Evolutionary conservation across 2,113 vertebrate genomes (phyloP).

Genomic region (Columbina picui): DNA sequence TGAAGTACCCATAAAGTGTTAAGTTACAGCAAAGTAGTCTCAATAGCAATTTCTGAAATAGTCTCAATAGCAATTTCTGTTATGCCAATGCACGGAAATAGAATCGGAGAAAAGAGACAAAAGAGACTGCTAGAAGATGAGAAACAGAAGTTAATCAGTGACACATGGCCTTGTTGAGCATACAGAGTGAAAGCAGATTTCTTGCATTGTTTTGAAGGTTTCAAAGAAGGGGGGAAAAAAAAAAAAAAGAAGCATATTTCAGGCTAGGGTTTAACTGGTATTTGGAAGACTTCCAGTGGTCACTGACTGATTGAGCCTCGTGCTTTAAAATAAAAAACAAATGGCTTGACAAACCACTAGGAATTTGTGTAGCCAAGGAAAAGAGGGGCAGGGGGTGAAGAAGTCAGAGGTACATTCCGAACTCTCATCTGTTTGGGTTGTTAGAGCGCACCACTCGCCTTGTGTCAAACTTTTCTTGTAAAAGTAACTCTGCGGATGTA

Average conservation of each 20-base stretch:
- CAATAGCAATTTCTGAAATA: background rate
- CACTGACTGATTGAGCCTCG: background rate
- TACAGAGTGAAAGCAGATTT: conserved; percentile 22
- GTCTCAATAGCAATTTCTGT: background rate
- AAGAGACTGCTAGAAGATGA: background rate
- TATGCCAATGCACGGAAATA: background rate
- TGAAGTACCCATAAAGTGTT: rapidly evolving
- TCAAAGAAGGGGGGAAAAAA: background rate
- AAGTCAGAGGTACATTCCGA: background rate
- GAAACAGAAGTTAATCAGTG: background rate
- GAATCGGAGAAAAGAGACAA: background rate
- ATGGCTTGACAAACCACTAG: background rate
- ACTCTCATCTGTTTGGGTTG: background rate
- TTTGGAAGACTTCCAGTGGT: conserved; percentile 39
- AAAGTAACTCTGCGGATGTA: background rate
- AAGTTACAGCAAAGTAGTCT: background rate
- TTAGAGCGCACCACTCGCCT: background rate
- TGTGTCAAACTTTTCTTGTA: background rate
- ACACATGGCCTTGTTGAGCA: background rate
- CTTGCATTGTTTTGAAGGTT: conserved; percentile 8
- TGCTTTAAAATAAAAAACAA: conserved; percentile 44
- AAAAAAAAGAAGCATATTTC: conserved; percentile 11
- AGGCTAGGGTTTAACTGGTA: conserved; percentile 38
- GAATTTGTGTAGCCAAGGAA: background rate
- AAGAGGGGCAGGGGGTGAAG: background rate